Base-by-base conservation (phyloP, 2,113 vertebrate genomes). In the Sminthopsis crassicaudata region DNA sequence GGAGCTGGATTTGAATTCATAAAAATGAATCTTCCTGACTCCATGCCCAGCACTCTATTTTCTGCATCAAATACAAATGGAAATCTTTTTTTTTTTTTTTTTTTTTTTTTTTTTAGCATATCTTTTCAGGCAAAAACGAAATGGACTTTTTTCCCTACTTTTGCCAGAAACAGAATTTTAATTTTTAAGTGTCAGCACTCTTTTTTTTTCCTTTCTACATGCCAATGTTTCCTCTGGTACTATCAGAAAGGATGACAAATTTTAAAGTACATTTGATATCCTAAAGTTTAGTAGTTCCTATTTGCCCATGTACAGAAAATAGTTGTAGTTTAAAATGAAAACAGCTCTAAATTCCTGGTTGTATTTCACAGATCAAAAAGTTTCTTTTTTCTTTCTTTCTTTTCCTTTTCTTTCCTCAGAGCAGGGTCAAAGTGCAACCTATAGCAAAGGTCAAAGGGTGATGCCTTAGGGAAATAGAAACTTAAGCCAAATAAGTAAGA, bases 401-500 rank as follows among this genome's bases (percentile, higher is more conserved):
- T 90, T 88, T 93, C 7, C 25, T 90, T 91, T 67, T 46, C 84
- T 95, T 94, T 94, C 96, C 96, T 93, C 2, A 96, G 50, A 26
- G 93, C 27, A 95, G 91, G 91, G 30, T 89, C 14, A 90, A 50
- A 93, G 54, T 90, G 52, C 94, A 97, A 97, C 57, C 84, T 46
- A 92, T 89, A 89, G 91, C 54, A 46, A 90, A 92, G 92, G 46
- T 96, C 94, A 96, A 67, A 50, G 95, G 76, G 89, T 92, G 55
- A 93, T 91, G 84, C 67, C 53, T 94, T 92, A 96, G 84, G 92
- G 26, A 60, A 92, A 90, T 54, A 95, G 84, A 96, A 60, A 93
- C 67, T 3, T 42, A 96, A 94, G 92, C 90, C 95, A 97, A 96
- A 94, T 93, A 97, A 97, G 94, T 89, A 95, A 95, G 25, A 93